phyloP scores from a whole-genome alignment of 2,797 vertebrate species.

The Staurois parvus region DNA sequence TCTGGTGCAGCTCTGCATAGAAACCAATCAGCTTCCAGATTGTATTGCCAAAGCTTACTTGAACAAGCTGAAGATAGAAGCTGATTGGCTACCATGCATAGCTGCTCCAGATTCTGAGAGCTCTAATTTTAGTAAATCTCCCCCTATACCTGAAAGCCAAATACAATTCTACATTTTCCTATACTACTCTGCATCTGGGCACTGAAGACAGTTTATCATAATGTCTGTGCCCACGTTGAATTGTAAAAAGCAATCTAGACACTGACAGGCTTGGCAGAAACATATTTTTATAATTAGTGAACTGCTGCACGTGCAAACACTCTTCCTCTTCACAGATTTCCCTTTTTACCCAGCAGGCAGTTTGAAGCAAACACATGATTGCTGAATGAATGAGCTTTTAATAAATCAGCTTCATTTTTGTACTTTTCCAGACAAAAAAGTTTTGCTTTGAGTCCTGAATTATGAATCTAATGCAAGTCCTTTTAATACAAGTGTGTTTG shows the following conservation, averaged over 20 bases:
- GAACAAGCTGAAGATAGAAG: too few species aligned
- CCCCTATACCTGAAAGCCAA: too few species aligned
- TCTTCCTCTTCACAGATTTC: not conserved
- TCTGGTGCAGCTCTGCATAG: too few species aligned
- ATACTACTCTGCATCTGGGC: not conserved
- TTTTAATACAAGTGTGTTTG: too few species aligned
- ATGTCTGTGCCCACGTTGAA: not conserved
- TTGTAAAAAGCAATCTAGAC: not conserved
- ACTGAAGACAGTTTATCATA: not conserved
- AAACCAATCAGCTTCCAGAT: too few species aligned
- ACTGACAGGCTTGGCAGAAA: not conserved
- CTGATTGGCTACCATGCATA: too few species aligned
- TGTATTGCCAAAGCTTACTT: too few species aligned
- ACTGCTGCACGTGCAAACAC: not conserved
- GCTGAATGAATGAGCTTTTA: not conserved
- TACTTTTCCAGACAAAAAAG: too few species aligned
- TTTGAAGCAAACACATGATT: not conserved
- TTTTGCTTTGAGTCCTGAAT: too few species aligned
- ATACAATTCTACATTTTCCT: not conserved
- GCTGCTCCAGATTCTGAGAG: too few species aligned
- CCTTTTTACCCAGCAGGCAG: not conserved
- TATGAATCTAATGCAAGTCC: too few species aligned
- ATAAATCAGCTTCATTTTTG: not conserved
- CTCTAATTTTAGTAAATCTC: too few species aligned
- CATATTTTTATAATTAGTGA: not conserved